Conservation (phyloP, 2,888 invertebrate species). For the Tridacna gigas region DNA sequence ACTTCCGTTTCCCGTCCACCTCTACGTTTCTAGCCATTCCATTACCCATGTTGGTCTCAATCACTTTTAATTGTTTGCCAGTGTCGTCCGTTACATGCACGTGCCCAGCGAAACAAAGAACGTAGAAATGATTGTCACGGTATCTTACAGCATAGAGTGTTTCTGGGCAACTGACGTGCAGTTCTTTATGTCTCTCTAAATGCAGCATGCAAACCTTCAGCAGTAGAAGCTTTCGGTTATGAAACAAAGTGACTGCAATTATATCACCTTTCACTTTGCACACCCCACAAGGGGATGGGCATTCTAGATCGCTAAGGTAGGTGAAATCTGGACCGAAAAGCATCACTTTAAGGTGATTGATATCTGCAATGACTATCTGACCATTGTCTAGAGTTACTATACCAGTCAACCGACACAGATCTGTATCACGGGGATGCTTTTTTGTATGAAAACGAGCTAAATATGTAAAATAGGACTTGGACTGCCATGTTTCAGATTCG, state of each 20-base stretch:
- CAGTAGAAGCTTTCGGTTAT: slow-evolving; percentile 52
- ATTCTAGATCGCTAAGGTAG: slow-evolving; percentile 49
- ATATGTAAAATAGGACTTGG: slow-evolving; percentile 52
- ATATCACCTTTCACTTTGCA: slow-evolving; percentile 33
- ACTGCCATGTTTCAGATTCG: slow-evolving; percentile 8
- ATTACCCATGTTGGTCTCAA: slow-evolving; percentile 29
- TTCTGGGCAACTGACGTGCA: slow-evolving; percentile 42
- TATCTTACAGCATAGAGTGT: slow-evolving; percentile 45
- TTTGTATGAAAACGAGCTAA: slow-evolving; percentile 55
- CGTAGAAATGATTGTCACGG: slow-evolving; percentile 30
- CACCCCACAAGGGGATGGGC: slow-evolving; percentile 55
- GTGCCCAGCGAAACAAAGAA: slow-evolving; percentile 52
- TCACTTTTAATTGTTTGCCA: slow-evolving; percentile 27
- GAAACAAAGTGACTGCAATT: slow-evolving; percentile 53
- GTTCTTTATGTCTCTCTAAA: slow-evolving; percentile 42
- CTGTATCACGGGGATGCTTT: slow-evolving; percentile 55
- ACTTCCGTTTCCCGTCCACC: slow-evolving; percentile 26
- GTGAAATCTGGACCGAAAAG: slow-evolving; percentile 53
- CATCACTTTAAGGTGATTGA: slow-evolving; percentile 60
- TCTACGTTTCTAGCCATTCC: slow-evolving; percentile 49
- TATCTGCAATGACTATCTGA: slow-evolving; percentile 52
- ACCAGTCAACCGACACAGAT: slow-evolving; percentile 54
- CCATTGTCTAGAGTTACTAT: slow-evolving; percentile 53
- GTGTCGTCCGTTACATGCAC: slow-evolving; percentile 48
- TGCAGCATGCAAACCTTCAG: slow-evolving; percentile 53